Evolutionary conservation across 2,113 vertebrate genomes (phyloP), one percentile per base, ranked within the genome.

Genomic region (Thunnus thynnus): DNA sequence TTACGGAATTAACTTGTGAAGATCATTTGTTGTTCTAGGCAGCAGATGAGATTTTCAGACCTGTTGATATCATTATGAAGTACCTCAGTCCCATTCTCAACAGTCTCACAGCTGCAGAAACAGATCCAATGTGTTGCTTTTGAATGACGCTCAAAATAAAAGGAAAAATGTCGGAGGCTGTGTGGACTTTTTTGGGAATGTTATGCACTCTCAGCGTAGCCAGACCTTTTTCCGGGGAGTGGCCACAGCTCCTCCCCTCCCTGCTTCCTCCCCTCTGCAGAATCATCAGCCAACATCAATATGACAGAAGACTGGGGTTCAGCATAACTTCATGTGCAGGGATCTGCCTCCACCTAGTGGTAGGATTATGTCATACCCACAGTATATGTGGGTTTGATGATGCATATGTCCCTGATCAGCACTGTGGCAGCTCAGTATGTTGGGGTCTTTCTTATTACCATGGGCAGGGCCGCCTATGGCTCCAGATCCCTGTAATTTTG

Each of bases 151-250:
- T 89, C 70, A 86, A 83, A 82, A 72, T 61, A 13, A 54, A 64
- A 30, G 60, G 62, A 52, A 87, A 83, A 78, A 72, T 61, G 72
- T 76, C 22, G 3, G 27, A 27, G 51, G 36, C 66, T 76, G 18
- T 55, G 22, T 85, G 78, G 75, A 91, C 86, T 86, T 89, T 89
- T 91, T 91, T 86, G 85, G 90, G 65, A 92, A 89, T 91, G 82
- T 64, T 84, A 89, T 88, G 88, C 71, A 60, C 78, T 74, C 55
- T 47, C 77, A 68, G 69, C 75, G 71, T 50, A 86, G 70, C 36
- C 48, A 44, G 20, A 18, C 46, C 74, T 90, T 77, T 88, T 91
- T 88, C 78, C 18, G 55, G 89, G 90, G 83, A 82, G 91, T 80
- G 86, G 86, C 88, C 63, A 83, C 47, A 62, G 73, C 80, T 78